Percentiles rank a stretch among this genome's conserved stretches.
Conservation (phyloP, 2,888 invertebrate species). For the Ennomos erosarius region DNA sequence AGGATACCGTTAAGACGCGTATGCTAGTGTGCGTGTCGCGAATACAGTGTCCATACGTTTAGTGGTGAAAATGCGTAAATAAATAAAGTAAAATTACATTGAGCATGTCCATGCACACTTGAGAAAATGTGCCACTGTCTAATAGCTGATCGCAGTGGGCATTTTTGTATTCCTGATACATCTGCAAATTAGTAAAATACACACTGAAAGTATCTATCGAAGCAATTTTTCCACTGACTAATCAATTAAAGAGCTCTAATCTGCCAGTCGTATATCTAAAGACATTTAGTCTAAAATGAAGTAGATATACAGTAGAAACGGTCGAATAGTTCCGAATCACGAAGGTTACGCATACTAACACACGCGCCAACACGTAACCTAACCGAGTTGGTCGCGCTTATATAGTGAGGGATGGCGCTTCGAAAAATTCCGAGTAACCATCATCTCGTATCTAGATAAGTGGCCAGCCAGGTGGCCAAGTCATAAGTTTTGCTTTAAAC, state of each 20-base stretch:
- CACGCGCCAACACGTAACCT: constrained; percentile 1
- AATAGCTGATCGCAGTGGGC: constrained; percentile 76
- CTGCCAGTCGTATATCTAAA: too few relatives aligned
- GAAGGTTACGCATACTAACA: constrained; percentile 12
- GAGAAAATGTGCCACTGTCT: constrained; percentile 62
- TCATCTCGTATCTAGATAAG: too few relatives aligned
- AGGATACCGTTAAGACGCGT: constrained; percentile 28
- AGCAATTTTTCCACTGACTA: neutral
- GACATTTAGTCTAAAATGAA: neutral
- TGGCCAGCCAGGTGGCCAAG: too few relatives aligned
- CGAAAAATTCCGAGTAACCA: too few relatives aligned
- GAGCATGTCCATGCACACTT: constrained; percentile 71
- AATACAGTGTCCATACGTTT: constrained; percentile 27
- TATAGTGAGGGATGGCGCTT: too few relatives aligned
- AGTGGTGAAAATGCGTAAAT: constrained; percentile 26
- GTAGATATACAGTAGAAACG: constrained; percentile 21
- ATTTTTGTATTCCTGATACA: constrained; percentile 73
- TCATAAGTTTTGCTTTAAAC: too few relatives aligned
- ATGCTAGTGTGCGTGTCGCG: constrained; percentile 29
- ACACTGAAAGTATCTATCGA: constrained; percentile 4
- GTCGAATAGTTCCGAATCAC: constrained; percentile 3
- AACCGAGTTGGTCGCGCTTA: neutral
- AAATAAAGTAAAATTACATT: constrained; percentile 58
- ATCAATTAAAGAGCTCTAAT: too few relatives aligned
- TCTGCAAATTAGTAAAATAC: constrained; percentile 60